phyloP scores from a whole-genome alignment of 2,888 invertebrate species.

The Hemaris fuciformis region DNA sequence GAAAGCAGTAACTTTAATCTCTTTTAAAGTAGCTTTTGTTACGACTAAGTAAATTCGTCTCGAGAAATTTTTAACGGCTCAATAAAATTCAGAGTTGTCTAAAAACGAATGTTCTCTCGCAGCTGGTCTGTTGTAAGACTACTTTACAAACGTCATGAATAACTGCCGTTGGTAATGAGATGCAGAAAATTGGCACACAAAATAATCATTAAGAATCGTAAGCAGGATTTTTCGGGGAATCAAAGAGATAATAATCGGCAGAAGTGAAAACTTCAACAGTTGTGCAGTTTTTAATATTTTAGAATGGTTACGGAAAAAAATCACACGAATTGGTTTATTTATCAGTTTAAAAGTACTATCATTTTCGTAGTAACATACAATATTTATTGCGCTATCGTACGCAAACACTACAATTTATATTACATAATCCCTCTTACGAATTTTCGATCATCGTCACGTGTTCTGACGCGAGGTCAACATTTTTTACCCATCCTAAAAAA shows the following conservation, averaged over 20 bases:
- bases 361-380: no score
- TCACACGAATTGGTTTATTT: no score
- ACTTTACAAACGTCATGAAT: constrained; percentile 34
- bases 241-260: background rate
- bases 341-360: no score
- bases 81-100: constrained; percentile 30
- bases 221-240: background rate
- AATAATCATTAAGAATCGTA: background rate
- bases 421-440: no score
- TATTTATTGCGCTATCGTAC: no score
- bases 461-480: no score
- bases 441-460: no score
- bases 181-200: background rate
- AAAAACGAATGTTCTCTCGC: constrained; percentile 31
- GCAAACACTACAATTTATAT: no score
- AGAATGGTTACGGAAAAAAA: no score
- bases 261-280: no score
- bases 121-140: constrained; percentile 21
- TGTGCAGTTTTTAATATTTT: no score
- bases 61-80: constrained; percentile 26
- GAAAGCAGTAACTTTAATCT: constrained; percentile 6
- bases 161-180: constrained; percentile 20
- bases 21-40: constrained; percentile 5
- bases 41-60: constrained; percentile 11
- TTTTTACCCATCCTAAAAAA: no score